Base-by-base conservation (phyloP, 2,113 vertebrate genomes). In the Dolichotis patagonum region DNA sequence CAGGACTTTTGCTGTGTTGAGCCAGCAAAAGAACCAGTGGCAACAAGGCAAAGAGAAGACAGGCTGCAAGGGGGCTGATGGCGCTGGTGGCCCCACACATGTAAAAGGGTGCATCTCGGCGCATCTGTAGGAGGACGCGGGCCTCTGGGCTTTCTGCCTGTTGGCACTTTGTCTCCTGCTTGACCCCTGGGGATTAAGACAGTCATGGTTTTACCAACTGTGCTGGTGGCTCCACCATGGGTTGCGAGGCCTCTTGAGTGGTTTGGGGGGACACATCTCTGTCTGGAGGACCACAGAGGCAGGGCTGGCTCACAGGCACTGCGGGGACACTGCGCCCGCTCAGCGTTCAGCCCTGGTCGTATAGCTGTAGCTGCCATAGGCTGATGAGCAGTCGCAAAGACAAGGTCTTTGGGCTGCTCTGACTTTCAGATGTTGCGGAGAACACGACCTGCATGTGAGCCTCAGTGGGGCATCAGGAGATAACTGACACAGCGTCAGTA, bases 201-300 rank as follows among this genome's bases (percentile, higher is more conserved):
- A 75, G 62, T 77, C 4, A 38, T 32, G 69, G 84, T 86, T 92
- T 80, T 93, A 32, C 56, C 90, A 96, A 73, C 43, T 28, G n/a
- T 80, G 85, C 35, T 32, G n/a, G 62, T 71, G 54, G 73, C 80
- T 90, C 92, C 8, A 0, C 56, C 46, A 75, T 38, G 26, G 43
- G 54, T 56, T 95, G 52, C 5, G 85, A 81, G 80, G 83, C 81
- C 35, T 32, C 41, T 77, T n/a, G 65, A 28, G 65, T 87, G 22
- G 1, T 78, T 78, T 20, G 54, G 41, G 81, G 22, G 14, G 19
- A 1, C 56, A 12, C 26, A 28, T 89, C 38, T 12, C 7, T 43
- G 12, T 43, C 24, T 80, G 83, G 43, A 8, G 6, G 20, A 90
- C 46, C 26, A 13, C 24, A 78, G 43, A 82, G 82, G 43, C 67